Conservation (phyloP, 2,113 vertebrate genomes). For the Accipiter virgatus region DNA sequence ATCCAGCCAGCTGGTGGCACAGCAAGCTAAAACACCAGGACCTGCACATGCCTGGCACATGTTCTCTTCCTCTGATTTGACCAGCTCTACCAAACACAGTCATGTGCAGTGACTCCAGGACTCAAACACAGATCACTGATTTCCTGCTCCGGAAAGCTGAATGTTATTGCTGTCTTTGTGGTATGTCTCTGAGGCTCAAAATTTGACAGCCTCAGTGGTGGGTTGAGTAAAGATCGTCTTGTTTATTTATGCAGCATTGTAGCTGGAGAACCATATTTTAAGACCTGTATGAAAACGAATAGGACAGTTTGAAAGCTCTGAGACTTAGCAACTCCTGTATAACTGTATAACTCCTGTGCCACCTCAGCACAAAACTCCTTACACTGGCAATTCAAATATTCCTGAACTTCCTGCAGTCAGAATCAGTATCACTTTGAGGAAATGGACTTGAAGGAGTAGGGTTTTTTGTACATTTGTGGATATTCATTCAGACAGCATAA, state of each 20-base stretch:
- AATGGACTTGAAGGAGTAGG: fast-evolving
- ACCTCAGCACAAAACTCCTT: not conserved
- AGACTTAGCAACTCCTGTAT: not conserved
- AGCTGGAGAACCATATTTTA: not conserved
- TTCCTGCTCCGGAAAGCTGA: not conserved
- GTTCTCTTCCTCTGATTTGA: not conserved
- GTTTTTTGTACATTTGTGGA: not conserved
- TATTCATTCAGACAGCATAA: not conserved
- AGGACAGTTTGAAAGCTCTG: not conserved
- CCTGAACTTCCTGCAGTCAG: not conserved
- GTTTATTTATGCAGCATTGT: not conserved
- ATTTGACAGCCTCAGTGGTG: not conserved
- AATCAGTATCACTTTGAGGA: not conserved
- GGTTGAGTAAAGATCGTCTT: not conserved
- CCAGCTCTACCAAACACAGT: not conserved
- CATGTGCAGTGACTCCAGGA: not conserved
- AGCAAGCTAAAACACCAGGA: not conserved
- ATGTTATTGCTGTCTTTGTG: not conserved
- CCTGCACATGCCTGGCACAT: not conserved
- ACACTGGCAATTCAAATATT: not conserved
- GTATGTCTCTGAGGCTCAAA: not conserved
- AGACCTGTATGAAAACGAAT: not conserved
- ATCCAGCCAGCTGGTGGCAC: not conserved
- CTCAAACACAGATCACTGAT: not conserved
- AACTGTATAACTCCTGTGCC: not conserved